Evolutionary conservation across 2,888 invertebrate genomes (phyloP), one percentile per base, ranked within the genome.

Genomic region (Calameuta filiformis): DNA sequence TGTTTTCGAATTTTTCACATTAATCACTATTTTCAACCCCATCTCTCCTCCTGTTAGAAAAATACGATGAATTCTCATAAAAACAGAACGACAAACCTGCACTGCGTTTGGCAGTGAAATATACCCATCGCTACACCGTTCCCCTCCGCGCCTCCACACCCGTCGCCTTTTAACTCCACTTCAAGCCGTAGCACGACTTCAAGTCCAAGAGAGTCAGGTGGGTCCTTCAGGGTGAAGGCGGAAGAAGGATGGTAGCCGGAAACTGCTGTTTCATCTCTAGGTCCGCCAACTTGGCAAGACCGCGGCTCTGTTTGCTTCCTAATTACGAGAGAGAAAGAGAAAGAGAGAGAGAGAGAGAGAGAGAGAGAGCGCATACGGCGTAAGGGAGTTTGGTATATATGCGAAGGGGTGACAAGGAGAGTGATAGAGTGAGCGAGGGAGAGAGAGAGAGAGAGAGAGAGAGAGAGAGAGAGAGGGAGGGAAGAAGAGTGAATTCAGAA

Each of bases 261-360:
- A 87, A 87, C 89, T 88, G 87, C 88, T 88, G 89, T 87, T 89
- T 88, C 88, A 88, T 88, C 87, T 85, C 84, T 77, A 84, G 87
- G 85, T 86, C 81, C 85, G 88, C 88, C 87, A 88, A 88, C 85
- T 88, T 88, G 89, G 88, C 87, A 87, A 87, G 89, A 87, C 86
- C 85, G 83, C 86, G 82, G 84, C 78, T 84, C 89, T 88, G 88
- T 88, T 88, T 88, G 89, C 89, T 88, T 87, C 89, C 88, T 88
- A 88, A 88, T 88, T 88, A 88, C 86, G 84, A 82, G 83, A 81
- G 83, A 69, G 73, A 37, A 34, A 23, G 73, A 74, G 23, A 75
- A 15, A 30, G 40, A 31, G 35, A 81, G 30, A 73, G 40, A 35
- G 68, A 69, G 40, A 35, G 56, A 75, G 23, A 75, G 30, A 73